These are phyloP conservation scores for Alaudala cheleensis DNA, from an alignment of 2,113 vertebrate genomes.

Conservation along the genomic window DNA sequence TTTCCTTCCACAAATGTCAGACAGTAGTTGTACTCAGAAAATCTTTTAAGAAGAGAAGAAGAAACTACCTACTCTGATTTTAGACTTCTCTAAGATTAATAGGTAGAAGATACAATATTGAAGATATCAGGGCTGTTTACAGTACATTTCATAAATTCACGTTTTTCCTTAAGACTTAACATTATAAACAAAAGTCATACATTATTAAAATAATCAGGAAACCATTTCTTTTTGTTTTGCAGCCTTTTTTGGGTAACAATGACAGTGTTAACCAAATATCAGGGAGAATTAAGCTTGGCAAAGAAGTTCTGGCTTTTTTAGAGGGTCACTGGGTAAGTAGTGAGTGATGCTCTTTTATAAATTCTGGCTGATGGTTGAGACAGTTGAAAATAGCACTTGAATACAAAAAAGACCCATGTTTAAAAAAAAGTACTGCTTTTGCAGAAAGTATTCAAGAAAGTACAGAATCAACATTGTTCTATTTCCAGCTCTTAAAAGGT, in stretches of 20 bases:
- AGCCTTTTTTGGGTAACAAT: slow-evolving; percentile 96
- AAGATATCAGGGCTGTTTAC: neutral
- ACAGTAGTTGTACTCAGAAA: neutral
- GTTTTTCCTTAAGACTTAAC: neutral
- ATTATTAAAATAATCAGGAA: neutral
- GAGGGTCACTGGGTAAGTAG: slow-evolving; percentile 97
- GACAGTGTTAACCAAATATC: slow-evolving; percentile 95
- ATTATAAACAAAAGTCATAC: neutral
- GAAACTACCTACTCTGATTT: neutral
- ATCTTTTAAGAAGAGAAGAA: neutral
- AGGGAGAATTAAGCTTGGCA: slow-evolving; percentile 96
- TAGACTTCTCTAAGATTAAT: neutral
- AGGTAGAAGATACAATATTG: neutral
- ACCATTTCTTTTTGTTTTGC: slow-evolving; percentile 42
- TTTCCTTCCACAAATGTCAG: neutral
- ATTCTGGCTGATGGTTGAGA: neutral
- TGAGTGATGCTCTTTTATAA: neutral
- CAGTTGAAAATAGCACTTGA: neutral
- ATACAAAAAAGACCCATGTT: neutral
- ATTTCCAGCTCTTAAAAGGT: neutral
- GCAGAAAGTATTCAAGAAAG: neutral
- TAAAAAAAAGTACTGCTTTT: neutral
- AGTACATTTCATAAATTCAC: neutral
- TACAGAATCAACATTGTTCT: neutral
- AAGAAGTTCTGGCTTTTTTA: slow-evolving; percentile 94